Evolutionary conservation across 2,888 invertebrate species (phyloP), one percentile per base, ranked within the genome.

Genomic region (Allolobophora icterica): DNA sequence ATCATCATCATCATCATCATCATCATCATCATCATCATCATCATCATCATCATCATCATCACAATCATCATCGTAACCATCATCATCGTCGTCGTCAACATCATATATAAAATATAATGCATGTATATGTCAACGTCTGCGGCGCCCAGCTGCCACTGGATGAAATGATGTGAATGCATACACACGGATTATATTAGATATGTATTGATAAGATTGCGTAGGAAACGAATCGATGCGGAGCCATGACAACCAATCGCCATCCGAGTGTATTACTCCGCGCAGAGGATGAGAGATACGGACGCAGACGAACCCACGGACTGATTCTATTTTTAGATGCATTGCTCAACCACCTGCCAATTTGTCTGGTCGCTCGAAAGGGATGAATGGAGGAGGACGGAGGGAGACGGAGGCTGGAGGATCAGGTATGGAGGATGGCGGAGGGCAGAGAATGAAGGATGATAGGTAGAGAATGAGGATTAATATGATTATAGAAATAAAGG

Each of bases 221-320:
- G 71, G 30, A 71, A 71, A 71, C 71, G n/a, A 71, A 71, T 71
- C 71, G 71, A 71, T 71, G 71, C 71, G 30, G n/a, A 30, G 30
- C 71, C 71, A 71, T 71, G 71, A 71, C 71, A 71, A 71, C 71
- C 71, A 71, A 71, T 71, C 71, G 71, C 71, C n/a, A n/a, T 71
- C 71, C 71, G n/a, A 71, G 71, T 71, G 71, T 71, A 71, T 71
- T 71, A 71, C n/a, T n/a, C 71, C 71, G 71, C 71, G n/a, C n/a
- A n/a, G 6, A 30, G 71, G 71, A 30, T 30, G 71, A 71, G 30
- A n/a, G 71, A 71, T 71, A 71, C 71, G n/a, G 71, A 71, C 71
- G 71, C 71, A 71, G 71, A 71, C 71, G n/a, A 52, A 52, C 17
- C 24, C 24, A 52, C 21, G 52, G 6, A 52, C 52, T 1, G 3